Conservation (phyloP, 2,113 vertebrate genomes). For the Erinaceus europaeus region DNA sequence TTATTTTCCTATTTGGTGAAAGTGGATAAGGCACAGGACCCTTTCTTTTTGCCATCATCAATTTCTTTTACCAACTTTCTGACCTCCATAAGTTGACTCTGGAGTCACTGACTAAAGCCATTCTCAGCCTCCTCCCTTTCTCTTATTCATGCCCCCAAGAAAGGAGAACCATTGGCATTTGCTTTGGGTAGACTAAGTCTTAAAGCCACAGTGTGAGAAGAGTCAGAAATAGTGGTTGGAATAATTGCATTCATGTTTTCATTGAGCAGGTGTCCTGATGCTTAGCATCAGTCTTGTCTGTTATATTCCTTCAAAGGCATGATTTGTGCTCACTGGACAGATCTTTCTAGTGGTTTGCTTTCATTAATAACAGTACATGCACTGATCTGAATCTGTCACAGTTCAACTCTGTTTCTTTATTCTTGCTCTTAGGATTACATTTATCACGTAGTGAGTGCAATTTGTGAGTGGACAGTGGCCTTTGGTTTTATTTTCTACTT, state of each 20-base stretch:
- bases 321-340: not conserved
- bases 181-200: not conserved
- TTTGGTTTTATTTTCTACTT: conserved; percentile 96
- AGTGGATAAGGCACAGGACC: too few species aligned
- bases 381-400: not conserved
- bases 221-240: not conserved
- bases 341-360: not conserved
- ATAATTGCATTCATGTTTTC: rapidly evolving
- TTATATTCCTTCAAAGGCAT: not conserved
- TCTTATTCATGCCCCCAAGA: too few species aligned
- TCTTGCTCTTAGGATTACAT: conserved; percentile 79
- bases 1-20: too few species aligned
- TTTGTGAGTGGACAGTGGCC: conserved; percentile 94
- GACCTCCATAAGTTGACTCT: too few species aligned
- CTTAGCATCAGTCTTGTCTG: too few species aligned
- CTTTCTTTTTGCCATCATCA: too few species aligned
- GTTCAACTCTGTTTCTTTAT: conserved; percentile 45
- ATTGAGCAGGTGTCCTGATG: too few species aligned
- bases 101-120: too few species aligned
- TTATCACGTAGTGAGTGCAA: conserved; percentile 85
- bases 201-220: not conserved
- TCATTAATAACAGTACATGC: not conserved
- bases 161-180: too few species aligned
- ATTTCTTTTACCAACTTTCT: too few species aligned
- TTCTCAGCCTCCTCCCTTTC: not conserved